A percentile compares a stretch with the other conserved stretches of the same genome.
Conservation (phyloP, 2,113 vertebrate genomes). For the Zosterops borbonicus region DNA sequence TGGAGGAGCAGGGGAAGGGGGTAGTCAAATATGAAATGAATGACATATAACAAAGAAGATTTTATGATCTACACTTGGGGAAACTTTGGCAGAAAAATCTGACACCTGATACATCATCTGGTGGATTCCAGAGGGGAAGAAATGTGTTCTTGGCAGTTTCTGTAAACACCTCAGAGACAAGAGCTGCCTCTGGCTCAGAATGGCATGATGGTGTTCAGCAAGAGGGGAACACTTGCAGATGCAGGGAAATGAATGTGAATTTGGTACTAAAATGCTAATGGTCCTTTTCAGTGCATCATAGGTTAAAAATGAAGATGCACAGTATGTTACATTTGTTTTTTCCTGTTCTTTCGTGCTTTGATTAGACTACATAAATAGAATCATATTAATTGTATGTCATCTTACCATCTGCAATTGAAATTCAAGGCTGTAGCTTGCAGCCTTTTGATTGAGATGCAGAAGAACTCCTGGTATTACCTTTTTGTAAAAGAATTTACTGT, state of each 20-base stretch:
- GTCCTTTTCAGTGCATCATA: neutral
- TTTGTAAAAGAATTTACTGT: neutral
- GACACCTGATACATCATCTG: conserved; percentile 1
- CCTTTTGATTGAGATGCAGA: conserved; percentile 10
- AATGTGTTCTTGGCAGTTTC: neutral
- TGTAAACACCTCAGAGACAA: neutral
- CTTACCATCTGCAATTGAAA: neutral
- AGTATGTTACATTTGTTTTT: neutral
- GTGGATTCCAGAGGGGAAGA: neutral
- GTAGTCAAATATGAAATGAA: neutral
- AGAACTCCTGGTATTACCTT: neutral
- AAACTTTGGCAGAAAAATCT: conserved; percentile 6
- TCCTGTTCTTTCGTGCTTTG: neutral
- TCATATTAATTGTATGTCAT: conserved; percentile 16
- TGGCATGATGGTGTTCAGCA: neutral
- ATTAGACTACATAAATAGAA: conserved; percentile 28
- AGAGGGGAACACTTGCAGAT: neutral
- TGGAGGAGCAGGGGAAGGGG: neutral
- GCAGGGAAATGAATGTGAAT: neutral
- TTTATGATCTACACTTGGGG: neutral
- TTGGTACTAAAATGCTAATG: neutral
- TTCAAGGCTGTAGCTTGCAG: neutral
- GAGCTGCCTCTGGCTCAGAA: neutral
- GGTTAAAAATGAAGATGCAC: neutral
- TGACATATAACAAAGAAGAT: neutral